phyloP scores from a whole-genome alignment of 2,888 invertebrate genomes.

The Barypeithes pellucidus region DNA sequence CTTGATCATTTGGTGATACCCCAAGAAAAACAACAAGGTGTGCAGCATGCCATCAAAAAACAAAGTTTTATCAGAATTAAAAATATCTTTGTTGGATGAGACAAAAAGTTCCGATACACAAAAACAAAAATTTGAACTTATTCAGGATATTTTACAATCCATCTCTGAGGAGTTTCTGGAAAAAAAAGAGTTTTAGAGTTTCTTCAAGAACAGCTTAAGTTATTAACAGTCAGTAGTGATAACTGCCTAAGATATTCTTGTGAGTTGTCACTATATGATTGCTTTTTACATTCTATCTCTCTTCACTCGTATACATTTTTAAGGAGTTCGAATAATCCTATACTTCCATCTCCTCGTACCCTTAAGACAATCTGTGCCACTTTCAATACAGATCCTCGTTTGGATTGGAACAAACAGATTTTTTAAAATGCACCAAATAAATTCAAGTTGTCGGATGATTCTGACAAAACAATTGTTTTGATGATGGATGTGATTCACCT shows the following conservation, averaged over 20 bases:
- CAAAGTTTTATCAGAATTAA: no score
- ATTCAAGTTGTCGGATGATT: background rate
- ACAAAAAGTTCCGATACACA: background rate
- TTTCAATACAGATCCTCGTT: background rate
- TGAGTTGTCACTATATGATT: background rate
- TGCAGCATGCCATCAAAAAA: no score
- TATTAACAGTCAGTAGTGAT: background rate
- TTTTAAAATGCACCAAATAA: background rate
- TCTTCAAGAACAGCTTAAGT: background rate
- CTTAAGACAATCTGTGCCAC: background rate
- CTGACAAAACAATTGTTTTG: slow-evolving; percentile 1
- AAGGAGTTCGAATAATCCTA: background rate
- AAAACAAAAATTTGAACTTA: background rate
- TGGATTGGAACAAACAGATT: slow-evolving; percentile 1
- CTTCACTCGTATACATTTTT: slow-evolving; percentile 1
- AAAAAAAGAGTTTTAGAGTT: background rate
- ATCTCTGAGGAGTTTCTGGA: background rate
- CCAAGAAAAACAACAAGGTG: no score
- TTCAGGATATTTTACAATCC: background rate
- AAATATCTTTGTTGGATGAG: no score
- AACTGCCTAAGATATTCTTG: background rate
- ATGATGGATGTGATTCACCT: slow-evolving; percentile 9
- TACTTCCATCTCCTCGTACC: slow-evolving; percentile 6
- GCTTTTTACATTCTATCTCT: background rate
- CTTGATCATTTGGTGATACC: no score